Evolutionary conservation across 2,113 vertebrate species (phyloP).

Genomic region (Salvator merianae): DNA sequence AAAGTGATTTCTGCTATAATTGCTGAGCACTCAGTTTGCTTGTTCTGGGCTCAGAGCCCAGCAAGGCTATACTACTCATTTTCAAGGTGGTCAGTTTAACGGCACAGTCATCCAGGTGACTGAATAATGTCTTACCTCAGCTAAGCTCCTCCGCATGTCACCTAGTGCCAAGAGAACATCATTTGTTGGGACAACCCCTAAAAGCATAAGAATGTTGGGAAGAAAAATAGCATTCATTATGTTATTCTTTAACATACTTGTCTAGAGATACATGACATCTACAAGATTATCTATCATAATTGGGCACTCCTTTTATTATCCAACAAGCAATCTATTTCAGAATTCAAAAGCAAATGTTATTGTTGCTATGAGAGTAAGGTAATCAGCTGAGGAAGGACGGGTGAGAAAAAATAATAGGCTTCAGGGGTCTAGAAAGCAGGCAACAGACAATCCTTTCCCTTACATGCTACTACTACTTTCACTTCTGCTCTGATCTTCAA

Average conservation of each 20-base stretch:
- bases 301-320: constrained; percentile 13
- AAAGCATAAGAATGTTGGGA: constrained; percentile 18
- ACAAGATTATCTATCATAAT: neutral
- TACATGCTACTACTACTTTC: neutral
- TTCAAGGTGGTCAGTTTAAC: constrained; percentile 53
- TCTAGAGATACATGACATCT: neutral
- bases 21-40: constrained; percentile 42
- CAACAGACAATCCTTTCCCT: rapidly evolving
- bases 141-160: constrained; percentile 84
- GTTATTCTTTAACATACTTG: constrained; percentile 29
- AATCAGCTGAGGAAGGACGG: neutral
- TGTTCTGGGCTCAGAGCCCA: constrained; percentile 33
- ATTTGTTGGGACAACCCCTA: constrained; percentile 89
- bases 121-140: constrained; percentile 79
- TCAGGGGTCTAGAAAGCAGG: neutral
- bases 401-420: rapidly evolving
- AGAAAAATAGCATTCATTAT: constrained; percentile 39
- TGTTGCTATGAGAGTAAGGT: neutral
- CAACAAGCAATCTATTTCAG: neutral
- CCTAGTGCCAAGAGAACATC: constrained; percentile 89
- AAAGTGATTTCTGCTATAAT: constrained; percentile 40
- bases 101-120: constrained; percentile 24
- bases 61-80: constrained; percentile 27
- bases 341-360: neutral
- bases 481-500: constrained; percentile 7